Evolutionary conservation across 2,797 vertebrate genomes (phyloP).

Genomic region (Sandelia bainsii): DNA sequence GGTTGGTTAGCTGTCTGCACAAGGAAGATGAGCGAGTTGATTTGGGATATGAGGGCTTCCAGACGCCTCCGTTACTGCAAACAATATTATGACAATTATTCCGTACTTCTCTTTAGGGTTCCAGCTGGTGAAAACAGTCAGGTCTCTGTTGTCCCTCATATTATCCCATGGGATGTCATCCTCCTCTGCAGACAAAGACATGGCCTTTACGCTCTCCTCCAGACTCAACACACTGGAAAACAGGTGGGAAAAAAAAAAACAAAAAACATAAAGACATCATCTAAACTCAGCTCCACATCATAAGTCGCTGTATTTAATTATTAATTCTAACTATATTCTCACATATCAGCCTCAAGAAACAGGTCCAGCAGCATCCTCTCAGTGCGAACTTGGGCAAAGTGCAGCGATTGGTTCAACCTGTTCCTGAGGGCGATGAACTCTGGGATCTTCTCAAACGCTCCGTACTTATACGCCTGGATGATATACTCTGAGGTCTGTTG

Average conservation of each 20-base stretch:
- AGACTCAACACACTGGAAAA: slow-evolving; percentile 83
- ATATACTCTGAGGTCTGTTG: slow-evolving; percentile 99
- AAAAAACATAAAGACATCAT: slow-evolving; percentile 2
- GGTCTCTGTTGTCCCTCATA: slow-evolving; percentile 95
- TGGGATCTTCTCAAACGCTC: slow-evolving; percentile 98
- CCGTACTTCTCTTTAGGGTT: slow-evolving; percentile 90
- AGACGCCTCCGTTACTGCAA: background rate
- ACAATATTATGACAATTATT: background rate
- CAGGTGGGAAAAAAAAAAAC: slow-evolving; percentile 9
- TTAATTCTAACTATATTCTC: slow-evolving; percentile 66
- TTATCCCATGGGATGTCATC: slow-evolving; percentile 96
- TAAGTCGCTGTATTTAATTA: rapidly evolving
- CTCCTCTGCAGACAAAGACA: slow-evolving; percentile 95
- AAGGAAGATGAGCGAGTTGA: background rate
- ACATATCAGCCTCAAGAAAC: slow-evolving; percentile 96
- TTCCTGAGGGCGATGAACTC: slow-evolving; percentile 98
- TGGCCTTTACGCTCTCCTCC: slow-evolving; percentile 96
- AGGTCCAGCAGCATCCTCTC: slow-evolving; percentile 97
- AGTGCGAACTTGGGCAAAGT: slow-evolving; percentile 97
- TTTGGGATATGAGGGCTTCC: background rate
- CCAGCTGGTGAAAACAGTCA: slow-evolving; percentile 96
- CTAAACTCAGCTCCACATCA: too few relatives aligned
- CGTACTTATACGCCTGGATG: slow-evolving; percentile 99
- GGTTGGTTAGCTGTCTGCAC: slow-evolving; percentile 89
- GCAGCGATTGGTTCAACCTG: slow-evolving; percentile 95